phyloP scores from a whole-genome alignment of 2,113 vertebrate species.

The Phaethon lepturus region DNA sequence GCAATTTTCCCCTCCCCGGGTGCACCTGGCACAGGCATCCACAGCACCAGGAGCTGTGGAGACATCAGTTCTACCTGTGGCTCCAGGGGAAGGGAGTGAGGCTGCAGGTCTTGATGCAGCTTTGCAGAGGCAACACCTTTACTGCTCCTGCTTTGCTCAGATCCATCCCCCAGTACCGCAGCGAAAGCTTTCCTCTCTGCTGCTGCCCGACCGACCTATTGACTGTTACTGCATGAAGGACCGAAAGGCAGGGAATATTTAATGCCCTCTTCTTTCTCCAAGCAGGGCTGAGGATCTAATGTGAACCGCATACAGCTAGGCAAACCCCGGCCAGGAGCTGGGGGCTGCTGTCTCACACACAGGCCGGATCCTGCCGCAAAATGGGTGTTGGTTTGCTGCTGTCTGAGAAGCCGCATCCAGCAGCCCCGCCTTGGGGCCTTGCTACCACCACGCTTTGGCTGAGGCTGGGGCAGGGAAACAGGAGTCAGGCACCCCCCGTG shows the following conservation, averaged over 20 bases:
- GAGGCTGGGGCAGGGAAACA: not conserved
- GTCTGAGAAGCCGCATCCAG: not conserved
- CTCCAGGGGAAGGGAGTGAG: not conserved
- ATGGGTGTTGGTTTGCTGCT: not conserved
- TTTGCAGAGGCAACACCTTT: not conserved
- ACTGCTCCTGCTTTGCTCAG: not conserved
- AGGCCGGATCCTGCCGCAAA: not conserved
- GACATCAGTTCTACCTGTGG: not conserved
- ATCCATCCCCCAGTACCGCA: fast-evolving
- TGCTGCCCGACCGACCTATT: fast-evolving
- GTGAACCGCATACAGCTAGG: not conserved
- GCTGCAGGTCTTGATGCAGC: not conserved
- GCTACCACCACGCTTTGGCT: not conserved
- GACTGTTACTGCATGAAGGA: not conserved
- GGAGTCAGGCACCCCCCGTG: fast-evolving
- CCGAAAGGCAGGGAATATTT: not conserved
- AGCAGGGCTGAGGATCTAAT: not conserved
- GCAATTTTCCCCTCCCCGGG: fast-evolving
- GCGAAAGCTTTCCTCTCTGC: not conserved
- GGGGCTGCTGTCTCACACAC: not conserved
- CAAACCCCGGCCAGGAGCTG: not conserved
- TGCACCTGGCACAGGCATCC: not conserved
- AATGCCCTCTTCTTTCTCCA: not conserved
- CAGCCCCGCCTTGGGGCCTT: not conserved
- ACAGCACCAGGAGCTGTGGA: not conserved